Evolutionary conservation across 2,888 invertebrate species (phyloP).

Genomic region (Stenodera caucasica): DNA sequence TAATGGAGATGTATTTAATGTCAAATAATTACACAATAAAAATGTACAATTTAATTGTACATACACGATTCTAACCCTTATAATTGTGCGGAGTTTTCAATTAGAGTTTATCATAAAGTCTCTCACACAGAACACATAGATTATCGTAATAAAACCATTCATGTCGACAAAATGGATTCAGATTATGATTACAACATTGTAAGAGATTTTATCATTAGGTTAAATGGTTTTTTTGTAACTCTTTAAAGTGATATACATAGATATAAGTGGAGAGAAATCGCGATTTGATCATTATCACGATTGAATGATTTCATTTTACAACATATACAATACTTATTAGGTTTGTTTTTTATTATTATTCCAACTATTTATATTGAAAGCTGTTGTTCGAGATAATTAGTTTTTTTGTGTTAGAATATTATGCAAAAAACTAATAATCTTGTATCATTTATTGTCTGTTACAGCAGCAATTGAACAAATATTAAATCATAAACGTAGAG

Average conservation of each 20-base stretch:
- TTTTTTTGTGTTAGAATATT: neutral
- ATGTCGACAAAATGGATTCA: constrained; percentile 10
- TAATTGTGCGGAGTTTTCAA: neutral
- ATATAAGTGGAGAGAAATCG: neutral
- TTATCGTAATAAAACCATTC: neutral
- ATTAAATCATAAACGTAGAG: neutral
- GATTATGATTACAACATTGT: constrained; percentile 11
- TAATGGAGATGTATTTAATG: neutral
- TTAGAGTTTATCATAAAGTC: neutral
- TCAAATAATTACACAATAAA: no score
- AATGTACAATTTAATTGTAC: no score
- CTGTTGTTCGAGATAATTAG: neutral
- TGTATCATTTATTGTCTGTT: neutral
- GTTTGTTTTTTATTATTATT: no score
- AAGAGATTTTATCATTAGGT: constrained; percentile 9
- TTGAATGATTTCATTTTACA: neutral
- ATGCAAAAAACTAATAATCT: neutral
- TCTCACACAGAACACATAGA: neutral
- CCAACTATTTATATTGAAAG: neutral
- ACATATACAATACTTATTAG: neutral
- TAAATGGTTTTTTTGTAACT: neutral
- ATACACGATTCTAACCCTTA: no score
- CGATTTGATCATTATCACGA: neutral
- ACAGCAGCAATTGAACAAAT: neutral
- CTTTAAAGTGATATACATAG: neutral